These are phyloP conservation scores for Andrena minutula DNA, from an alignment of 2,888 invertebrate genomes.

Conservation along the genomic window DNA sequence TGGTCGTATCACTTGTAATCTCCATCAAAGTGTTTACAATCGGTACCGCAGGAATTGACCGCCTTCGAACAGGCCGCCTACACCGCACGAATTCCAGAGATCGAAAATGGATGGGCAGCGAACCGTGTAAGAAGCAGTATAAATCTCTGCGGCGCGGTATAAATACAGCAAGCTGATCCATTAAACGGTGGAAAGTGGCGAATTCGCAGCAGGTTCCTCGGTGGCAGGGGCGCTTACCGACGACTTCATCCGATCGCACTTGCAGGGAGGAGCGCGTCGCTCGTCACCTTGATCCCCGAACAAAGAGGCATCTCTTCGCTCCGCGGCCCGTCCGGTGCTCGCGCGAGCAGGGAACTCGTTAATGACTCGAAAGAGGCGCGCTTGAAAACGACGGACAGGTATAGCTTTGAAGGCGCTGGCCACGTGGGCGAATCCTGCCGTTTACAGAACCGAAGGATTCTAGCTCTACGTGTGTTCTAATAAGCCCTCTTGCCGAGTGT, in stretches of 20 bases:
- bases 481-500: slow-evolving; percentile 62
- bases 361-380: slow-evolving; percentile 72
- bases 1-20: background rate
- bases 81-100: background rate
- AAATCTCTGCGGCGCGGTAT: background rate
- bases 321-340: background rate
- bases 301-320: slow-evolving; percentile 55
- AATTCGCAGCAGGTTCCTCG: slow-evolving; percentile 31
- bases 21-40: background rate
- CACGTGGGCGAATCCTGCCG: slow-evolving; percentile 75
- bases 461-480: slow-evolving; percentile 69
- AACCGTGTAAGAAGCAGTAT: background rate
- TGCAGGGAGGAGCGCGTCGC: slow-evolving; percentile 28
- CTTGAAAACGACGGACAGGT: slow-evolving; percentile 62
- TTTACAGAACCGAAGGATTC: slow-evolving; percentile 67
- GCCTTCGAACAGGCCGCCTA: background rate
- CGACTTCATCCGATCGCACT: slow-evolving; percentile 47
- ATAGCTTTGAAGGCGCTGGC: slow-evolving; percentile 67
- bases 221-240: slow-evolving; percentile 1
- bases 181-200: slow-evolving; percentile 19
- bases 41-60: background rate
- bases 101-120: background rate
- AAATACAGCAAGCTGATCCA: slow-evolving; percentile 9
- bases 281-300: slow-evolving; percentile 57
- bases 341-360: slow-evolving; percentile 65